Base-by-base conservation (phyloP, 2,888 invertebrate genomes). In the Panzeria rudis region DNA sequence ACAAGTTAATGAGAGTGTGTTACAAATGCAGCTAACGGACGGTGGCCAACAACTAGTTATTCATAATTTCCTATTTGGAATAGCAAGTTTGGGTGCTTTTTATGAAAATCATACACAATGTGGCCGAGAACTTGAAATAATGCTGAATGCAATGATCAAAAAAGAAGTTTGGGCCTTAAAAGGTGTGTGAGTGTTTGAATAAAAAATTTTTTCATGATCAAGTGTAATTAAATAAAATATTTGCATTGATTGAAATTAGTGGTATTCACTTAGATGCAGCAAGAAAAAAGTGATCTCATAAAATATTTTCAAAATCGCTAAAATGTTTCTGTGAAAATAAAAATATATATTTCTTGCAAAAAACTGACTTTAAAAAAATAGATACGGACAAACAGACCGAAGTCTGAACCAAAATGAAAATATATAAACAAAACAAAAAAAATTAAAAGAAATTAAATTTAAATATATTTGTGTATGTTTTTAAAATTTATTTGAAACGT, bases 41-140 rank as follows among this genome's bases (percentile, higher is more conserved):
- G 72, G 35, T 13, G 64, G 44, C 25, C 54, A 54, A 61, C 81
- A 77, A 54, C 73, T 88, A 62, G 73, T 76, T 44, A 83, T 86
- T 8, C 64, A 75, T 8, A 90, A 90, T 87, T 90, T 90, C 87
- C 88, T 90, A 72, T 88, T 89, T 83, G 90, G 90, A 32, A 86
- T 90, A 35, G 88, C 89, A n/a, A 84, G 86, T 72, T 86, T 87
- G 81, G 89, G 88, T 38, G 86, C 84, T 62, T 84, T 83, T 25
- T 84, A 84, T 66, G 87, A 87, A 81, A 89, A 88, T 73, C 75
- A 41, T 29, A 87, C 88, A 15, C 75, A 86, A 68, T 90, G 90
- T 84, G 88, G 87, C 78, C 84, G 84, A 69, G 89, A 90, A 83
- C 88, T 90, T 83, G 87, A 84, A 73, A 41, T 83, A 23, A 84